Conservation (phyloP, 1,140 invertebrate species). For the Bacillus rossius region DNA sequence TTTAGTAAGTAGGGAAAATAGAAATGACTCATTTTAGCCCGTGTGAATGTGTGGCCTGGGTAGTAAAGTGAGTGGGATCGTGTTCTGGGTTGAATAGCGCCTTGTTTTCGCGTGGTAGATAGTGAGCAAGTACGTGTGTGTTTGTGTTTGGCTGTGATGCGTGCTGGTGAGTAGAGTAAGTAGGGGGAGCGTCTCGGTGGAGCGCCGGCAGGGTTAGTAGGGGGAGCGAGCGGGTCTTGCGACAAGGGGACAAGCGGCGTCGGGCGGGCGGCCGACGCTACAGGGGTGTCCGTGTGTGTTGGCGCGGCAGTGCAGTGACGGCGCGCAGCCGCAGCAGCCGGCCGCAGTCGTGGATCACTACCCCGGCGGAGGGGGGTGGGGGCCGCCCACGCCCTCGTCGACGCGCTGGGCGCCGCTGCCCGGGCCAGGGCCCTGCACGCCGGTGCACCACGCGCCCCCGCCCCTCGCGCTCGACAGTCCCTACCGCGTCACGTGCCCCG, state of each 20-base stretch:
- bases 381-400: constrained; percentile 3
- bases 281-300: neutral
- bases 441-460: neutral
- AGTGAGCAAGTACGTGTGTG: no score
- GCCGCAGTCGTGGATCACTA: constrained; percentile 6
- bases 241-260: neutral
- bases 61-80: no score
- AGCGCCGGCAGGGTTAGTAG: no score
- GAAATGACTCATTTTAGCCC: no score
- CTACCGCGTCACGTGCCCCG: constrained; percentile 47
- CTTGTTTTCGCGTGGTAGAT: no score
- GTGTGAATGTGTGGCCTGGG: no score
- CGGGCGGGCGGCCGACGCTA: neutral
- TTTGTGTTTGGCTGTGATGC: no score
- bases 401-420: constrained; percentile 3
- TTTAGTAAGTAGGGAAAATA: no score
- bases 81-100: no score
- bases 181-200: no score
- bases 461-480: constrained; percentile 19
- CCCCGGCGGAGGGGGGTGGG: constrained; percentile 4
- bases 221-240: no score
- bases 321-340: neutral
- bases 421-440: neutral
- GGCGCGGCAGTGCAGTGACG: neutral
- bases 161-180: no score